Conservation (phyloP, 2,113 vertebrate genomes). For the Triplophysa tibetana region DNA sequence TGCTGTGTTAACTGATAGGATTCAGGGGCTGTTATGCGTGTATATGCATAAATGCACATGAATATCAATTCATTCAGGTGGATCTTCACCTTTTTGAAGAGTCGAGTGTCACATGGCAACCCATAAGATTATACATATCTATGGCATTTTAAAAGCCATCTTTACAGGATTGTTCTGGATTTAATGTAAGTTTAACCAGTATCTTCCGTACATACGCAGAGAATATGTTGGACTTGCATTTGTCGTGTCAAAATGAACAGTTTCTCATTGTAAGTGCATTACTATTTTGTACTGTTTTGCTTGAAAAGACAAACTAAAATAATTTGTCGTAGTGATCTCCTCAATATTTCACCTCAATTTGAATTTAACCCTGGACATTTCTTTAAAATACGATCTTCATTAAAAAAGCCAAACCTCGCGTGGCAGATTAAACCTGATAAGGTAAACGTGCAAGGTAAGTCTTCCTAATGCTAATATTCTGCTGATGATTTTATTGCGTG, state of each 20-base stretch:
- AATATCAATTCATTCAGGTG: not conserved
- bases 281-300: no score
- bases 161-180: not conserved
- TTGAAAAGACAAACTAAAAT: no score
- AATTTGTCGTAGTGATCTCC: not conserved
- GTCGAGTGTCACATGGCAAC: no score
- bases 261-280: no score
- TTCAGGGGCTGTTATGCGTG: not conserved
- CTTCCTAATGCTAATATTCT: not conserved
- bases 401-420: not conserved
- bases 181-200: not conserved
- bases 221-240: no score
- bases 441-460: not conserved
- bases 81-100: not conserved
- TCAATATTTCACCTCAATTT: not conserved
- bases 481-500: not conserved
- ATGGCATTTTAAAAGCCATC: not conserved
- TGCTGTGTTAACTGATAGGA: not conserved
- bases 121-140: not conserved
- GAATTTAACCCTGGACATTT: not conserved
- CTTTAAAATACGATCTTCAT: constrained; percentile 1
- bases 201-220: not conserved
- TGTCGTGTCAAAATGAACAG: no score
- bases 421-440: not conserved
- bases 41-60: not conserved